A percentile compares a stretch with the other conserved stretches of the same genome.
phyloP scores from a whole-genome alignment of 2,113 vertebrate genomes.

The Epinephelus fuscoguttatus region DNA sequence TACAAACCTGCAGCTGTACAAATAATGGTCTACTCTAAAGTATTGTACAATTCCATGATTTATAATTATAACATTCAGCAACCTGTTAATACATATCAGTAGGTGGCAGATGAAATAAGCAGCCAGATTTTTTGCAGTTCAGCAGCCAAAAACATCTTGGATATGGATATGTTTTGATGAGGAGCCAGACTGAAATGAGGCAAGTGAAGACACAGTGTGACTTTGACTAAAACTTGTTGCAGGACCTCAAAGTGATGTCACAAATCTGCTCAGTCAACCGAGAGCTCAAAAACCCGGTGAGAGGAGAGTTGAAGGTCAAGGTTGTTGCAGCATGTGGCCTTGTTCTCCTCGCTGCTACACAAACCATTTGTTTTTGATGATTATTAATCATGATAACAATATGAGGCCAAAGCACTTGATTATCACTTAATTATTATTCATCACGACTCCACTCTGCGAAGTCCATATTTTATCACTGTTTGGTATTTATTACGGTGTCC shows the following conservation, averaged over 20 bases:
- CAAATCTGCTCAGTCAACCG: constrained; percentile 43
- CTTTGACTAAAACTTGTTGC: constrained; percentile 36
- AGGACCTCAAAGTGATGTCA: constrained; percentile 32
- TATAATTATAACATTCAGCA: constrained; percentile 7
- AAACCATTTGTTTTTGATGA: constrained; percentile 31
- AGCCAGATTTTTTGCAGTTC: constrained; percentile 6
- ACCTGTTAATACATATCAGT: neutral
- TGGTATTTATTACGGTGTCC: constrained; percentile 27
- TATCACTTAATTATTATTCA: constrained; percentile 36
- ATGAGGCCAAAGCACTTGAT: constrained; percentile 43
- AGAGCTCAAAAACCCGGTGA: constrained; percentile 34
- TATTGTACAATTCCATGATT: neutral
- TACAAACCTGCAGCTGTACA: neutral
- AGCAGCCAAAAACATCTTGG: constrained; percentile 6
- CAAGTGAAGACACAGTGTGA: constrained; percentile 18
- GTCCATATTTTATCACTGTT: constrained; percentile 28
- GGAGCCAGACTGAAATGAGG: constrained; percentile 25
- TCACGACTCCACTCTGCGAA: constrained; percentile 15
- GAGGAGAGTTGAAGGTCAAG: constrained; percentile 58
- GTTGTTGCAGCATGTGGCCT: constrained; percentile 13
- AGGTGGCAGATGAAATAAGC: neutral
- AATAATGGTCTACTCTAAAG: neutral
- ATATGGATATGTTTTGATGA: constrained; percentile 13
- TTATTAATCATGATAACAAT: constrained; percentile 34
- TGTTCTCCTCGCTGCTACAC: constrained; percentile 10